Conservation (phyloP, 2,113 vertebrate genomes). For the Malurus melanocephalus region DNA sequence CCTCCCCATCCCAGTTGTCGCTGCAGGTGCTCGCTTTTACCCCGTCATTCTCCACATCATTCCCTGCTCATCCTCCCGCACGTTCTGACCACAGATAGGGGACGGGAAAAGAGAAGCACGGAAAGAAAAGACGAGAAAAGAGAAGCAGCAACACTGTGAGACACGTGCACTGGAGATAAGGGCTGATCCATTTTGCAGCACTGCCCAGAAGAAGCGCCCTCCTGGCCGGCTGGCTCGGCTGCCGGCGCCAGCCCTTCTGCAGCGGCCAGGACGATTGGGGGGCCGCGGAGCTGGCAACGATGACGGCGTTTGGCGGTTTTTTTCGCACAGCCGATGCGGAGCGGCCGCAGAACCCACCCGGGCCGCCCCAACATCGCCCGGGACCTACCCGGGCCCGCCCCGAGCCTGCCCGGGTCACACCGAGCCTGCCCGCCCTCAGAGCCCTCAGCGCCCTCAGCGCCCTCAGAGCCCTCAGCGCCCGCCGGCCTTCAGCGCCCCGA, state of each 20-base stretch:
- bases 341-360: accelerated
- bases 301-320: accelerated
- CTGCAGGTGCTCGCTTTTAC: neutral
- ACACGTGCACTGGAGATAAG: accelerated
- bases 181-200: neutral
- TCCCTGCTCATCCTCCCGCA: neutral
- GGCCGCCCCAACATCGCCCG: neutral
- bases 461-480: no score
- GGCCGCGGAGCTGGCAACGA: accelerated
- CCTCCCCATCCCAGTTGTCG: neutral
- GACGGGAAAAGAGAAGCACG: accelerated
- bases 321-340: no score
- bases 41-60: neutral
- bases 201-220: neutral
- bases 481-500: no score
- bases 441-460: no score
- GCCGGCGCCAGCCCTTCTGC: neutral
- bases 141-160: accelerated
- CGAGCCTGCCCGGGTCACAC: accelerated
- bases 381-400: accelerated
- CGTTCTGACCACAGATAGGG: accelerated
- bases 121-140: neutral
- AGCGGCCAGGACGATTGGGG: accelerated
- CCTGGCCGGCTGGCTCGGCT: neutral
- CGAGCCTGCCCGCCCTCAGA: neutral